phyloP scores from a whole-genome alignment of 2,113 vertebrate genomes.

The Athene noctua region DNA sequence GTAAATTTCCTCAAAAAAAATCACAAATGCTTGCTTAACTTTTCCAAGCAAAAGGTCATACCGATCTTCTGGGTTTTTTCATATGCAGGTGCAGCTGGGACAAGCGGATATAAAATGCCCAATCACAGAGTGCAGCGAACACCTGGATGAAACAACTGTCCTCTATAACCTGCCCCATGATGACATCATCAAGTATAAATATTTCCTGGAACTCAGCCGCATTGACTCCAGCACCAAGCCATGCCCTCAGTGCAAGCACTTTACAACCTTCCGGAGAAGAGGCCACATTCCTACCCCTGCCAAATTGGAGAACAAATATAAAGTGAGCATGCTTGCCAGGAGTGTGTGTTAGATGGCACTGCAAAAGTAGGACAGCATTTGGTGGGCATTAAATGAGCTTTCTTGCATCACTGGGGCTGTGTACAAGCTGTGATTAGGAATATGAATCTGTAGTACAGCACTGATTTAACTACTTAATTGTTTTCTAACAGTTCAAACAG shows the following conservation, averaged over 20 bases:
- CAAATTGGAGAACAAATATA: slow-evolving; percentile 92
- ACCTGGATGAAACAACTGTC: slow-evolving; percentile 88
- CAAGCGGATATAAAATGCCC: slow-evolving; percentile 89
- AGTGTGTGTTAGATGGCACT: slow-evolving; percentile 41
- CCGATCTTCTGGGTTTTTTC: background rate
- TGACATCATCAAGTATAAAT: slow-evolving; percentile 90
- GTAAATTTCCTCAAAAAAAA: background rate
- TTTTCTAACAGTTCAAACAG: background rate
- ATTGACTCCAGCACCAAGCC: slow-evolving; percentile 96
- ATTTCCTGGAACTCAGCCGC: slow-evolving; percentile 94
- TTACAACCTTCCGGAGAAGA: slow-evolving; percentile 89
- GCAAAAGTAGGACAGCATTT: slow-evolving; percentile 36
- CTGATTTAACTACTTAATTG: background rate
- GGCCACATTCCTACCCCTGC: slow-evolving; percentile 80
- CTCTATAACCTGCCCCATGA: slow-evolving; percentile 85
- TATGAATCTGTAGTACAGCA: background rate
- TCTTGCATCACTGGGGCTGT: background rate
- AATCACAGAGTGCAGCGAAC: slow-evolving; percentile 91
- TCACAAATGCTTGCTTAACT: background rate
- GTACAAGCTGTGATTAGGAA: slow-evolving; percentile 28
- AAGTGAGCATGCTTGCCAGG: slow-evolving; percentile 81
- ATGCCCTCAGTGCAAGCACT: slow-evolving; percentile 95
- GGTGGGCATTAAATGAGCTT: slow-evolving; percentile 51
- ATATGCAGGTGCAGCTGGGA: slow-evolving; percentile 84
- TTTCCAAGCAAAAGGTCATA: background rate